Percentiles rank a stretch among this genome's conserved stretches.
phyloP scores from a whole-genome alignment of 2,888 invertebrate species.

The Hypena proboscidalis region DNA sequence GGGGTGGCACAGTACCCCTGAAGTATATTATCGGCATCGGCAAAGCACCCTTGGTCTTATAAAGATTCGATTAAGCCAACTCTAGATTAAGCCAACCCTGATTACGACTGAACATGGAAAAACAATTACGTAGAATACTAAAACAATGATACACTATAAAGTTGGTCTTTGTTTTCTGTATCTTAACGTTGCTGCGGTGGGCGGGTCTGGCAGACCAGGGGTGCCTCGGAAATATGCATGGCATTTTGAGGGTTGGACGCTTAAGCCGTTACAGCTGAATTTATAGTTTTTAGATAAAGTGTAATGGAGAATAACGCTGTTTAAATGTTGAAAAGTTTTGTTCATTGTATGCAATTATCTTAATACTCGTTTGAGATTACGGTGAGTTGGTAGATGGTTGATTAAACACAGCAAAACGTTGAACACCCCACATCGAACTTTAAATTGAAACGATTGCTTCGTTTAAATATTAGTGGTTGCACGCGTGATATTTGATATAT shows the following conservation, averaged over 20 bases:
- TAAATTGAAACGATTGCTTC: no score
- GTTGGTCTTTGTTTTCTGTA: slow-evolving; percentile 76
- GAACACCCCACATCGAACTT: no score
- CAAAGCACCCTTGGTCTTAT: slow-evolving; percentile 58
- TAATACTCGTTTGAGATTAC: slow-evolving; percentile 30
- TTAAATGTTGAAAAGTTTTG: slow-evolving; percentile 51
- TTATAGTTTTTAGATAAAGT: slow-evolving; percentile 81
- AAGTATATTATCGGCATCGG: slow-evolving; percentile 44
- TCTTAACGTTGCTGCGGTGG: slow-evolving; percentile 72
- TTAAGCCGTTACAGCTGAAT: slow-evolving; percentile 68
- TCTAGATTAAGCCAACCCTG: slow-evolving; percentile 70
- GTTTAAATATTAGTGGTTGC: no score
- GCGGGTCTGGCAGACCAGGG: slow-evolving; percentile 62
- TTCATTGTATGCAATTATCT: slow-evolving; percentile 41
- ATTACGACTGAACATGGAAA: slow-evolving; percentile 79
- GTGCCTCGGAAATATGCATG: slow-evolving; percentile 58
- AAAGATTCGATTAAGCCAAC: slow-evolving; percentile 77
- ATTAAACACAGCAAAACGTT: no score
- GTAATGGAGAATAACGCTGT: slow-evolving; percentile 65
- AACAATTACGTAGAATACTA: slow-evolving; percentile 80
- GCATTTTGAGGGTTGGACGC: slow-evolving; percentile 69
- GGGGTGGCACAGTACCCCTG: slow-evolving; percentile 59
- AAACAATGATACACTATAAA: slow-evolving; percentile 79
- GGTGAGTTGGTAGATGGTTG: no score
- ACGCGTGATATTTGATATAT: no score